These are phyloP conservation scores for Oscheius sp. DNA, from an alignment of 1,140 invertebrate genomes.

Conservation along the genomic window DNA sequence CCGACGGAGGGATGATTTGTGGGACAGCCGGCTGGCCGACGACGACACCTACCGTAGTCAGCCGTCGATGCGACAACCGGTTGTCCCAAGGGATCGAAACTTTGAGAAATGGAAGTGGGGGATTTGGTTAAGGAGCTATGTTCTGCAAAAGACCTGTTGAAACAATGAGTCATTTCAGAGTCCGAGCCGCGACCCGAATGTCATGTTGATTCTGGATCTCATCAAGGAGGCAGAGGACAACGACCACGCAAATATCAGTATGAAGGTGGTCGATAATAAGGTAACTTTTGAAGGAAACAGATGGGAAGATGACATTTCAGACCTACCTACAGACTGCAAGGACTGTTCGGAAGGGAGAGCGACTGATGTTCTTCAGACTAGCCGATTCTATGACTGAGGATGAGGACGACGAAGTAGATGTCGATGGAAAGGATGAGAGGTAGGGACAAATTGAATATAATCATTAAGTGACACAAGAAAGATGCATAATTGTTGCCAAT, in stretches of 20 bases:
- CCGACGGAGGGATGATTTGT: background rate
- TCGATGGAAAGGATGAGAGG: conserved; percentile 4
- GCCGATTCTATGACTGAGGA: conserved; percentile 9
- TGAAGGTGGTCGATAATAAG: conserved; percentile 20
- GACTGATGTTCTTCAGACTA: conserved; percentile 2
- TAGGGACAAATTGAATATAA: background rate
- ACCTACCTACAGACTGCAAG: conserved; percentile 25
- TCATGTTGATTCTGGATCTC: conserved; percentile 40
- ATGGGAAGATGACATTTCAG: conserved; percentile 19
- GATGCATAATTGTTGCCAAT: too few species aligned
- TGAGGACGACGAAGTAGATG: conserved; percentile 29
- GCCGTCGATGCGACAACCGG: too few species aligned
- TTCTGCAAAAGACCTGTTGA: too few species aligned
- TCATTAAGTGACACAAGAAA: background rate
- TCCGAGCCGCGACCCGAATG: conserved; percentile 29
- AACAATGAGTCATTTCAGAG: conserved; percentile 16
- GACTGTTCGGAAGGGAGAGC: conserved; percentile 10
- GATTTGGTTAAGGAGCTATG: too few species aligned
- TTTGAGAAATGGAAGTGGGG: too few species aligned
- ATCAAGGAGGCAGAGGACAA: conserved; percentile 39
- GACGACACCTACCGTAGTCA: conserved; percentile 9
- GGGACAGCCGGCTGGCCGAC: background rate
- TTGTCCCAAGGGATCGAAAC: too few species aligned
- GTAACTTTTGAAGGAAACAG: conserved; percentile 1
- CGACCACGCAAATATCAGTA: conserved; percentile 30